phyloP scores from a whole-genome alignment of 2,113 vertebrate genomes.

The Murina feae region DNA sequence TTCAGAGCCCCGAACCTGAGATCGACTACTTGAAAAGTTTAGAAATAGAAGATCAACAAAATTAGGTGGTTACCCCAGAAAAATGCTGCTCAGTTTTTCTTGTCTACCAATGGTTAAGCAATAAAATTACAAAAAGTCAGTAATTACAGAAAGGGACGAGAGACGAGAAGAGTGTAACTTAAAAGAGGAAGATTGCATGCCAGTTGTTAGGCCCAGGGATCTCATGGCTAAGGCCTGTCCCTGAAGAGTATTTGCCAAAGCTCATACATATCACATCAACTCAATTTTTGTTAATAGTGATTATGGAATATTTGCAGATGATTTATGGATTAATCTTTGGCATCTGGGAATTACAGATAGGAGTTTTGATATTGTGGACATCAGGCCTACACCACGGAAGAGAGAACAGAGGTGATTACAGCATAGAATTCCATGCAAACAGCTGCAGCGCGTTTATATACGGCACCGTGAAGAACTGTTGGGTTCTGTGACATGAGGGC shows the following conservation, averaged over 20 bases:
- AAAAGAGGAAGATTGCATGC: slow-evolving; percentile 95
- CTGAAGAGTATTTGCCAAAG: slow-evolving; percentile 94
- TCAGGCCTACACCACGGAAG: slow-evolving; percentile 98
- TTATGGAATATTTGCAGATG: slow-evolving; percentile 96
- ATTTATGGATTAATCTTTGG: slow-evolving; percentile 96
- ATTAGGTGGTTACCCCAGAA: slow-evolving; percentile 98
- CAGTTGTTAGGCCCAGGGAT: slow-evolving; percentile 96
- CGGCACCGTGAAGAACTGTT: slow-evolving; percentile 95
- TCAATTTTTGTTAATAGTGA: slow-evolving; percentile 98
- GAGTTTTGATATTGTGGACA: slow-evolving; percentile 98
- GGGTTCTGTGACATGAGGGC: slow-evolving; percentile 94
- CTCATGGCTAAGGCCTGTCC: slow-evolving; percentile 97
- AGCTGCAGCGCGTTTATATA: slow-evolving; percentile 95
- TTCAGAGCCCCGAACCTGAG: slow-evolving; percentile 98
- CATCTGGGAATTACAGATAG: slow-evolving; percentile 96
- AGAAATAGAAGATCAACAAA: slow-evolving; percentile 98
- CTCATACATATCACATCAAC: slow-evolving; percentile 97
- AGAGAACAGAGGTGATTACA: slow-evolving; percentile 95
- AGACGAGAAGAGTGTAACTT: slow-evolving; percentile 97
- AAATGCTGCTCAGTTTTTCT: slow-evolving; percentile 96
- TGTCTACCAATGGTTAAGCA: slow-evolving; percentile 97
- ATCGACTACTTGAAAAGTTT: slow-evolving; percentile 98
- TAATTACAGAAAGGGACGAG: slow-evolving; percentile 97
- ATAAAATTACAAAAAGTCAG: slow-evolving; percentile 99
- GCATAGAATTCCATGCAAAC: slow-evolving; percentile 94